Conservation (phyloP, 1,140 invertebrate species). For the Lutraria rhynchaena region DNA sequence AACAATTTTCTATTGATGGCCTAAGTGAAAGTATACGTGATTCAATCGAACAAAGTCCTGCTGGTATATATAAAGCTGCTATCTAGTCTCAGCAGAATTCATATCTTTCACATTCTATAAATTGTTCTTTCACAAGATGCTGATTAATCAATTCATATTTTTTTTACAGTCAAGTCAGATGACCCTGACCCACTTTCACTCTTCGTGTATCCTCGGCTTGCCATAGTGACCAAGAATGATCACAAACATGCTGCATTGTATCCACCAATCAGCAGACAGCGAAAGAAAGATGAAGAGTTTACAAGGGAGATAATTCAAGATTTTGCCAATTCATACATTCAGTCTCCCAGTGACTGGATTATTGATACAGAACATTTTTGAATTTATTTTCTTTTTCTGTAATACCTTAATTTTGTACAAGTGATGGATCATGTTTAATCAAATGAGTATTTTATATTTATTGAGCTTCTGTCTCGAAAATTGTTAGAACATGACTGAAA, state of each 20-base stretch:
- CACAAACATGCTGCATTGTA: conserved; percentile 55
- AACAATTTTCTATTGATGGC: too few species aligned
- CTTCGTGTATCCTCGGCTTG: conserved; percentile 41
- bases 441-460: too few species aligned
- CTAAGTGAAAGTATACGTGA: too few species aligned
- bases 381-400: neutral
- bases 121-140: too few species aligned
- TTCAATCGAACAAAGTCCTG: too few species aligned
- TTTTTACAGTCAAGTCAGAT: conserved; percentile 21
- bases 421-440: too few species aligned
- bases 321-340: conserved; percentile 33
- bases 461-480: too few species aligned
- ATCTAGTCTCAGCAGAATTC: too few species aligned
- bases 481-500: too few species aligned
- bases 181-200: conserved; percentile 41
- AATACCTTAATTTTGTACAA: neutral
- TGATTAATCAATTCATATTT: too few species aligned
- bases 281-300: conserved; percentile 30
- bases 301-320: conserved; percentile 34
- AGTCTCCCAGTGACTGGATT: conserved; percentile 27
- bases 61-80: too few species aligned
- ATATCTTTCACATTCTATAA: too few species aligned
- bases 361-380: conserved; percentile 58
- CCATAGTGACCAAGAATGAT: conserved; percentile 42
- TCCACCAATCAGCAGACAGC: conserved; percentile 36